These are phyloP conservation scores for Pycnonotus jocosus DNA, from an alignment of 2,113 vertebrate species.

Conservation along the genomic window DNA sequence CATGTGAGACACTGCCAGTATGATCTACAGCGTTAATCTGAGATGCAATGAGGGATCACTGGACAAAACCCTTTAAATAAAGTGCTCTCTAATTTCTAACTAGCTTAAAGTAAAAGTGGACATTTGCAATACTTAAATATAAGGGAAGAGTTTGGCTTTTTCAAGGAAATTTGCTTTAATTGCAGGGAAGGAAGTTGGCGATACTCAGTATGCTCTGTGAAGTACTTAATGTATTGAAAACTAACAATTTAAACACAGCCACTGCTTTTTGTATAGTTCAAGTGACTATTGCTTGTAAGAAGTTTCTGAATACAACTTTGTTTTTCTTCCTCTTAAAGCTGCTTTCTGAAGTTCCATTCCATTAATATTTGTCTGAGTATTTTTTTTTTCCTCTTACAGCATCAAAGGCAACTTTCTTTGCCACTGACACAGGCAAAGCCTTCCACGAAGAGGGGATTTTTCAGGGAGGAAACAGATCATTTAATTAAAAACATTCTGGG, in stretches of 20 bases:
- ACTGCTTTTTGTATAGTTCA: background rate
- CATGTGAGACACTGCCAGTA: background rate
- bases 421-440: conserved; percentile 79
- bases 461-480: conserved; percentile 86
- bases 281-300: background rate
- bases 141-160: background rate
- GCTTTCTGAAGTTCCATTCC: background rate
- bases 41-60: background rate
- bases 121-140: background rate
- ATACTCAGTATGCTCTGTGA: background rate
- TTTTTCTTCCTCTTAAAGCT: background rate
- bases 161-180: background rate
- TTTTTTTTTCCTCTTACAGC: conserved; percentile 64
- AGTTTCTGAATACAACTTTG: background rate
- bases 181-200: background rate
- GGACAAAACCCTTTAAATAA: background rate
- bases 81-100: background rate
- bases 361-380: background rate
- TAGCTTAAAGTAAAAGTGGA: background rate
- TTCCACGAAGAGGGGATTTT: conserved; percentile 83
- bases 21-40: background rate
- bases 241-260: background rate
- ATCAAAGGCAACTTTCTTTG: conserved; percentile 86
- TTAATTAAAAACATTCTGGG: conserved; percentile 87
- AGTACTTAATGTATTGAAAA: background rate